phyloP scores from a whole-genome alignment of 2,888 invertebrate genomes.

The Thymelicus acteon region DNA sequence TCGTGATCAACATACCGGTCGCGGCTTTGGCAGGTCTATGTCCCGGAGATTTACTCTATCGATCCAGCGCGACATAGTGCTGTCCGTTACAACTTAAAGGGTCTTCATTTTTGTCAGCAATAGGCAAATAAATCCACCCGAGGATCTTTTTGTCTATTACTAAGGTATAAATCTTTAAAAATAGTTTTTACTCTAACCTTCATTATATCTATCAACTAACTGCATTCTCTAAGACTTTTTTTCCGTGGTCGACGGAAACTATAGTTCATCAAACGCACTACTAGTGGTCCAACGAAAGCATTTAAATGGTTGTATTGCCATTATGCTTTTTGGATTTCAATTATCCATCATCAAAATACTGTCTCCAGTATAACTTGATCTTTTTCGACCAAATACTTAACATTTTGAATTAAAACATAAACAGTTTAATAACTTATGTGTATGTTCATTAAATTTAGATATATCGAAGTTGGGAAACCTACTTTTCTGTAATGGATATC shows the following conservation, averaged over 20 bases:
- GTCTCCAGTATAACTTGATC: background rate
- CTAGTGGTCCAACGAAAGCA: background rate
- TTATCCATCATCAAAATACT: background rate
- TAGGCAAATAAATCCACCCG: slow-evolving; percentile 34
- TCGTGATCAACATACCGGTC: slow-evolving; percentile 37
- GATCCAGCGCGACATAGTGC: slow-evolving; percentile 27
- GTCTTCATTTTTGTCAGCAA: slow-evolving; percentile 33
- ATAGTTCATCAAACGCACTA: background rate
- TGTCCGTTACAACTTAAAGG: slow-evolving; percentile 30
- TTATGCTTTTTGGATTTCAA: slow-evolving; percentile 9
- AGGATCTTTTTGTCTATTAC: slow-evolving; percentile 37
- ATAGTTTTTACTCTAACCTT: slow-evolving; percentile 34
- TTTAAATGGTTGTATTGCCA: slow-evolving; percentile 4
- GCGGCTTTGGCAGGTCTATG: slow-evolving; percentile 49
- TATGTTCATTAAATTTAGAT: background rate
- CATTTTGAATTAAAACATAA: background rate
- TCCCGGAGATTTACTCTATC: slow-evolving; percentile 26
- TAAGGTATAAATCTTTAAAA: slow-evolving; percentile 35
- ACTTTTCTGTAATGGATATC: slow-evolving; percentile 42
- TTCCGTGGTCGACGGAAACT: background rate
- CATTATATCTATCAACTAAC: slow-evolving; percentile 31
- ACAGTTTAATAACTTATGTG: slow-evolving; percentile 15
- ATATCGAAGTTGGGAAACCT: slow-evolving; percentile 14
- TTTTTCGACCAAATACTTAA: slow-evolving; percentile 1
- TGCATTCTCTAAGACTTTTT: slow-evolving; percentile 17